Base-by-base conservation (phyloP, 2,797 vertebrate species). In the Aplochiton taeniatus region DNA sequence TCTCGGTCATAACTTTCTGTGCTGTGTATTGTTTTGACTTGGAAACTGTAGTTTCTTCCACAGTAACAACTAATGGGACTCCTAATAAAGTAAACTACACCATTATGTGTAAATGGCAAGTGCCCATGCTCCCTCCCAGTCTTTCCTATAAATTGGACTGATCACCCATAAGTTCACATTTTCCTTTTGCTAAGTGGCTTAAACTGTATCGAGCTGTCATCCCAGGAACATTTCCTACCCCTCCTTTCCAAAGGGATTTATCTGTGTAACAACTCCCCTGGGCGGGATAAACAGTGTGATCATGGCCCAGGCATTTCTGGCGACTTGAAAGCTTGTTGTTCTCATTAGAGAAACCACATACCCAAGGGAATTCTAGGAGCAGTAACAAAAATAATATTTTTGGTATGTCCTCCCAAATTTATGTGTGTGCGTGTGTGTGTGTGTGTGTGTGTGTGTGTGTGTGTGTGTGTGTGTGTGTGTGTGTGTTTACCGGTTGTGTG, bases 211-310 rank as follows among this genome's bases (percentile, higher is more conserved):
- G 31, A 31, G 31, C 31, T 31, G 50, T 45, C 14, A 19, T 52
- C 58, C 65, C 63, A 56, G 53, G 18, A 31, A 31, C 18, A 63
- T 62, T 60, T 61, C 51, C 68, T 45, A 41, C 48, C n/a, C 12
- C 42, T 51, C 46, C 53, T 66, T 58, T 58, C 53, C 13, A 52
- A 61, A 50, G 19, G 61, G 61, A 41, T 76, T 65, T 70, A 48
- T 64, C 56, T 13, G 12, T 16, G 8, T 47, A 56, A 56, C 45
- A 60, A 56, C 42, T 70, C 44, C 53, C 54, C 50, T 41, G 7
- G 55, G 64, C 47, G 12, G 19, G 10, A 42, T 9, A 45, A 68
- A 50, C 49, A 69, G 42, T 73, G 56, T 51, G 53, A 69, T 19
- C 11, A 18, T 69, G 49, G 57, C 68, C 48, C 49, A 75, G 58